phyloP scores from a whole-genome alignment of 2,888 invertebrate genomes.

The Saturnia pavonia region DNA sequence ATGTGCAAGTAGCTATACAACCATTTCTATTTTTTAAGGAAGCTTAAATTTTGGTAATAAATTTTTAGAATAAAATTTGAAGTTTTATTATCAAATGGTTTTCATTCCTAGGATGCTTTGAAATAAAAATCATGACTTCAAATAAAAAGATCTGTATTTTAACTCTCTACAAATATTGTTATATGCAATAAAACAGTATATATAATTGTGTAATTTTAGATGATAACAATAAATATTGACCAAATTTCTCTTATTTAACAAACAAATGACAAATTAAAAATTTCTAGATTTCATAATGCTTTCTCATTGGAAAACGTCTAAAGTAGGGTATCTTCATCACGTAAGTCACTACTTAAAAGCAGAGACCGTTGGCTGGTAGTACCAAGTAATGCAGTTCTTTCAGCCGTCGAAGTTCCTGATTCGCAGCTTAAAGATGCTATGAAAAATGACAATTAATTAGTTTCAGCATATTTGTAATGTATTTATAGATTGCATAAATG shows the following conservation, averaged over 20 bases:
- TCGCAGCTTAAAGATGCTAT: slow-evolving; percentile 85
- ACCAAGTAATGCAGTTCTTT: slow-evolving; percentile 84
- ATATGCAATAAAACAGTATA: neutral
- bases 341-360: slow-evolving; percentile 88
- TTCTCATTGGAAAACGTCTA: slow-evolving; percentile 61
- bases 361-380: slow-evolving; percentile 90
- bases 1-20: slow-evolving; percentile 83
- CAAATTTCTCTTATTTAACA: neutral
- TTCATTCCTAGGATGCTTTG: neutral
- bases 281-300: neutral
- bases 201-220: no score
- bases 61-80: slow-evolving; percentile 27
- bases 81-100: slow-evolving; percentile 23
- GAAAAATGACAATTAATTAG: slow-evolving; percentile 26
- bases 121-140: neutral
- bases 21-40: slow-evolving; percentile 84
- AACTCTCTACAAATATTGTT: neutral
- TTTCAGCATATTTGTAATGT: neutral
- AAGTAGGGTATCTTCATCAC: slow-evolving; percentile 93
- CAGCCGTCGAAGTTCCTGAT: slow-evolving; percentile 82
- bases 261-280: neutral
- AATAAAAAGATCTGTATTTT: neutral
- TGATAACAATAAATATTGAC: neutral
- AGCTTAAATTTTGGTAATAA: slow-evolving; percentile 48
- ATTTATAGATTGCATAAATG: slow-evolving; percentile 6